Conservation (phyloP, 2,888 invertebrate species). For the Drosophila kanekoi region DNA sequence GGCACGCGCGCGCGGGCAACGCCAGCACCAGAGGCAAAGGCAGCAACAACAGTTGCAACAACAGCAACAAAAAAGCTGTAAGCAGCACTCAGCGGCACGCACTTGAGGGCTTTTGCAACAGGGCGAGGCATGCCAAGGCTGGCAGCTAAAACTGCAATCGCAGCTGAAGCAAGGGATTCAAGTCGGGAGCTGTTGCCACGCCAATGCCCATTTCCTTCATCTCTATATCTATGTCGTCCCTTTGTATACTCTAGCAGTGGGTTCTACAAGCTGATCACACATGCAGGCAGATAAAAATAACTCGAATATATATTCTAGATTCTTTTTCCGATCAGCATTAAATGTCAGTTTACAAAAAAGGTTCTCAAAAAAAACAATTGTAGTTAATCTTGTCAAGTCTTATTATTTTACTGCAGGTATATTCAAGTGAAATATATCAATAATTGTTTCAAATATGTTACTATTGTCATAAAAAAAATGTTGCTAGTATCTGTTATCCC, state of each 20-base stretch:
- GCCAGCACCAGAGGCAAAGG: not conserved
- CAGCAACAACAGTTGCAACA: constrained; percentile 33
- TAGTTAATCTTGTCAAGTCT: too few relatives aligned
- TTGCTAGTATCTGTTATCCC: too few relatives aligned
- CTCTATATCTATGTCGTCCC: not conserved
- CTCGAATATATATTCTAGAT: too few relatives aligned
- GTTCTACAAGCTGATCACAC: too few relatives aligned
- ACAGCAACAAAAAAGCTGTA: constrained; percentile 53
- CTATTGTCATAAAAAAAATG: too few relatives aligned
- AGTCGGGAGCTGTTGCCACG: not conserved
- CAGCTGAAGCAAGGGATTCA: constrained; percentile 28
- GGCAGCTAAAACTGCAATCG: constrained; percentile 74
- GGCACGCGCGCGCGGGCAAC: constrained; percentile 40
- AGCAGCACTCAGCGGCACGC: constrained; percentile 77
- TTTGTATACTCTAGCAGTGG: not conserved
- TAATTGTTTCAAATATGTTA: too few relatives aligned
- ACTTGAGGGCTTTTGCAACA: constrained; percentile 54
- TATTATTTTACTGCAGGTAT: too few relatives aligned
- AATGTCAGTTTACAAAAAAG: too few relatives aligned
- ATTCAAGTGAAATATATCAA: too few relatives aligned
- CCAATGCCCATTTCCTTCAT: not conserved
- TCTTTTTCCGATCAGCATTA: too few relatives aligned
- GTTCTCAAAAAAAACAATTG: too few relatives aligned
- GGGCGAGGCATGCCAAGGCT: constrained; percentile 20
- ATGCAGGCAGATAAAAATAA: too few relatives aligned